Evolutionary conservation across 1,140 invertebrate species (phyloP).

Genomic region (Coenobita brevimanus): DNA sequence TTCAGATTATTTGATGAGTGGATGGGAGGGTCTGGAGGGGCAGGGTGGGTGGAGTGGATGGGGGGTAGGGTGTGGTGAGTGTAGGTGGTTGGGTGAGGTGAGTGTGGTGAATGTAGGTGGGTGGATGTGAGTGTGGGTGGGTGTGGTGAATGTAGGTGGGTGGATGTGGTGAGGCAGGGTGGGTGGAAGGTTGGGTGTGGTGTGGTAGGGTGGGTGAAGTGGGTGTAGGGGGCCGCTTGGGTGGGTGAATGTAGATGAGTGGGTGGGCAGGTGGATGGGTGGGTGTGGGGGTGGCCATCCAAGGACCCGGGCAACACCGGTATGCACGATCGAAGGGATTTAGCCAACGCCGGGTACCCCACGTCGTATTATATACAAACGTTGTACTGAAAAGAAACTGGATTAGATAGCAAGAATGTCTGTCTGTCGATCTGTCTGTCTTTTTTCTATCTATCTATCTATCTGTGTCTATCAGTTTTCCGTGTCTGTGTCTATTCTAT

Average conservation of each 20-base stretch:
- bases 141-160: background rate
- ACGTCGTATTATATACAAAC: too few species aligned
- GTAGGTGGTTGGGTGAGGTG: background rate
- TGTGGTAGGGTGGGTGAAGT: background rate
- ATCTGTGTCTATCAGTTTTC: too few species aligned
- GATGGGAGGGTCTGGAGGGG: background rate
- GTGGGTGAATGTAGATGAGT: background rate
- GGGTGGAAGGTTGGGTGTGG: background rate
- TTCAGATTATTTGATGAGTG: background rate
- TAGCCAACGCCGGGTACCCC: too few species aligned
- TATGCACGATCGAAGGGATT: too few species aligned
- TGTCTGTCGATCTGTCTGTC: too few species aligned
- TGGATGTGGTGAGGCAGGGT: too few species aligned
- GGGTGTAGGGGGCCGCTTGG: background rate
- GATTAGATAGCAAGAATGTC: too few species aligned
- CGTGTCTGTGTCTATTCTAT: too few species aligned
- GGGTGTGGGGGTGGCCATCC: background rate
- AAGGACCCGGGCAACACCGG: background rate
- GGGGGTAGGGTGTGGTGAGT: background rate
- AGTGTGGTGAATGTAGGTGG: too few species aligned
- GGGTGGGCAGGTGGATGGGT: background rate
- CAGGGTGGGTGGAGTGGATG: background rate
- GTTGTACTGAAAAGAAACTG: too few species aligned
- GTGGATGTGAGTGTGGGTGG: background rate
- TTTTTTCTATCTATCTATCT: too few species aligned